Evolutionary conservation across 1,140 invertebrate species (phyloP).

Genomic region (Drosophila kohkoa): DNA sequence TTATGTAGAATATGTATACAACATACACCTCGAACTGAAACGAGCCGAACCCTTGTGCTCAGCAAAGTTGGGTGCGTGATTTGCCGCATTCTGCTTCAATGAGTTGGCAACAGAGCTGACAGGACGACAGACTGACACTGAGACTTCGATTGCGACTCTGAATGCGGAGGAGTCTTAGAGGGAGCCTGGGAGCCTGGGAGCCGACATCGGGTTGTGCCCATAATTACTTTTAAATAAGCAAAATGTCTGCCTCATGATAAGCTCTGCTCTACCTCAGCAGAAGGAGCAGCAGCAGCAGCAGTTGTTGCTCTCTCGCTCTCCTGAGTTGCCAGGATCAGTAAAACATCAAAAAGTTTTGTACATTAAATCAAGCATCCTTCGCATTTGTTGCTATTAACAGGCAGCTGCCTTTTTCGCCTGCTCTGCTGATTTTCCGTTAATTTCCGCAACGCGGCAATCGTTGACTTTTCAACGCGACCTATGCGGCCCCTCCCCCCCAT

Average conservation of each 20-base stretch:
- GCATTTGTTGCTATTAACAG: conserved; percentile 68
- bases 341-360: conserved; percentile 81
- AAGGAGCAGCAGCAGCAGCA: neutral
- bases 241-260: conserved; percentile 55
- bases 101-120: conserved; percentile 52
- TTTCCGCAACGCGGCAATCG: conserved; percentile 82
- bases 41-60: neutral
- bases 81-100: conserved; percentile 80
- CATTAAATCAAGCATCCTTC: conserved; percentile 82
- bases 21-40: conserved; percentile 22
- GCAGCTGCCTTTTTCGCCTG: conserved; percentile 18
- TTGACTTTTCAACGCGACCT: conserved; percentile 76
- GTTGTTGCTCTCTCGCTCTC: conserved; percentile 8
- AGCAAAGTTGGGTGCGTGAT: conserved; percentile 62
- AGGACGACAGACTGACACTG: conserved; percentile 38
- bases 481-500: conserved; percentile 8
- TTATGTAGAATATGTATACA: conserved; percentile 55
- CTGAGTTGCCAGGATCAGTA: conserved; percentile 45
- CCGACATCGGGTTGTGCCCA: conserved; percentile 51
- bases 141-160: conserved; percentile 44
- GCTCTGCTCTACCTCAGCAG: neutral
- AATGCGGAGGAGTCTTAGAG: conserved; percentile 26
- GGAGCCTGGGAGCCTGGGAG: conserved; percentile 35
- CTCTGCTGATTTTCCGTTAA: conserved; percentile 78
- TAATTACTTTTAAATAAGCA: conserved; percentile 81